A percentile compares a stretch with the other conserved stretches of the same genome.
These are phyloP conservation scores for Volucella zonaria DNA, from an alignment of 2,888 invertebrate species.

Conservation along the genomic window DNA sequence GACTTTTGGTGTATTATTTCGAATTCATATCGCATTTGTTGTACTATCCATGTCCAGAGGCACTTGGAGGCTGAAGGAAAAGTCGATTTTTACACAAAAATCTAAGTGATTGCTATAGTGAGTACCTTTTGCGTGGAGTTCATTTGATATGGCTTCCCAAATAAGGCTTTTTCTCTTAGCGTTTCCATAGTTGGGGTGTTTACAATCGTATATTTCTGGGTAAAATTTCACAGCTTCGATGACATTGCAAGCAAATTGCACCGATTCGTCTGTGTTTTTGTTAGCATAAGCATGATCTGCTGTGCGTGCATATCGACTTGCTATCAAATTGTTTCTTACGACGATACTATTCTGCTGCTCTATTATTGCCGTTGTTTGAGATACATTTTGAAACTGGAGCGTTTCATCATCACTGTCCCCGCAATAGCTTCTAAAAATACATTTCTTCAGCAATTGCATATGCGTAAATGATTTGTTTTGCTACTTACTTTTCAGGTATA, in stretches of 20 bases:
- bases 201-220: conserved; percentile 77
- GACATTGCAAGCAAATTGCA: conserved; percentile 64
- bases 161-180: conserved; percentile 77
- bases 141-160: conserved; percentile 78
- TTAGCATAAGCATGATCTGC: conserved; percentile 33
- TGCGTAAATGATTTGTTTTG: not conserved
- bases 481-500: conserved; percentile 72
- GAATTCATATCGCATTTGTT: conserved; percentile 79
- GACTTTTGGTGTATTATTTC: conserved; percentile 71
- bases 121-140: conserved; percentile 77
- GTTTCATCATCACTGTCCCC: conserved; percentile 28
- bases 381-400: not conserved
- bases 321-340: not conserved
- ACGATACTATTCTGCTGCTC: conserved; percentile 42
- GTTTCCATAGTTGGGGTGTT: conserved; percentile 71
- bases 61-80: conserved; percentile 77
- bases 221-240: conserved; percentile 76
- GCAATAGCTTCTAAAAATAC: conserved; percentile 18
- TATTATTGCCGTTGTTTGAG: not conserved
- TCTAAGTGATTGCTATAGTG: not conserved
- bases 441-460: not conserved
- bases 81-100: not conserved
- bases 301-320: conserved; percentile 2
- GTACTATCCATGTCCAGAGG: conserved; percentile 78
- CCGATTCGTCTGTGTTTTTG: conserved; percentile 13